Evolutionary conservation across 2,888 invertebrate species (phyloP), one percentile per base, ranked within the genome.

Genomic region (Leucozona laternaria): DNA sequence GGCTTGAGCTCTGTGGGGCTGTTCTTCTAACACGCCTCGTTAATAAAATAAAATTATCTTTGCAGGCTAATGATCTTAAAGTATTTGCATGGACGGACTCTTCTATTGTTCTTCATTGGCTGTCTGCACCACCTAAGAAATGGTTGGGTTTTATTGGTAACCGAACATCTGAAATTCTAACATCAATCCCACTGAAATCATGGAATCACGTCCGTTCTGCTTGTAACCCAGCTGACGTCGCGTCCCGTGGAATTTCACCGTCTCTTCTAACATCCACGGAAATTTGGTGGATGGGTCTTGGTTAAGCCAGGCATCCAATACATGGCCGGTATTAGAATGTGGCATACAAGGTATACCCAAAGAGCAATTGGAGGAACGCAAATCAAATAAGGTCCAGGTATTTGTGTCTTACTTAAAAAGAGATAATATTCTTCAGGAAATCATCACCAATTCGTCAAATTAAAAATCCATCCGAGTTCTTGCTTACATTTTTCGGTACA

Each of bases 31-130:
- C 48, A 48, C 48, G 48, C 1, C 48, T 48, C 11, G 48, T 48
- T 2, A 48, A 48, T 6, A 48, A 20, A 48, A 48, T 48, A 4
- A 48, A 48, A 48, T 22, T 48, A 48, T 48, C 48, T 48, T 48
- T 48, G 20, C 48, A 48, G 48, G 48, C 20, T 48, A 20, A 2
- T 11, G 20, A 48, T 20, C 20, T 48, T 4, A n/a, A 17, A 45
- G 43, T 17, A 45, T 45, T 45, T 45, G 43, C 43, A 45, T 45
- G 43, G 17, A 45, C 43, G n/a, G 43, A n/a, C n/a, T n/a, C n/a
- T n/a, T n/a, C n/a, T n/a, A n/a, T n/a, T n/a, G n/a, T n/a, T n/a
- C n/a, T n/a, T 5, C 43, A 43, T n/a, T 43, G 43, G 43, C 43
- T 43, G n/a, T 15, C 37, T 37, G 37, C 37, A 37, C 37, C 37